Conservation (phyloP, 2,888 invertebrate genomes). For the Allygus modestus region DNA sequence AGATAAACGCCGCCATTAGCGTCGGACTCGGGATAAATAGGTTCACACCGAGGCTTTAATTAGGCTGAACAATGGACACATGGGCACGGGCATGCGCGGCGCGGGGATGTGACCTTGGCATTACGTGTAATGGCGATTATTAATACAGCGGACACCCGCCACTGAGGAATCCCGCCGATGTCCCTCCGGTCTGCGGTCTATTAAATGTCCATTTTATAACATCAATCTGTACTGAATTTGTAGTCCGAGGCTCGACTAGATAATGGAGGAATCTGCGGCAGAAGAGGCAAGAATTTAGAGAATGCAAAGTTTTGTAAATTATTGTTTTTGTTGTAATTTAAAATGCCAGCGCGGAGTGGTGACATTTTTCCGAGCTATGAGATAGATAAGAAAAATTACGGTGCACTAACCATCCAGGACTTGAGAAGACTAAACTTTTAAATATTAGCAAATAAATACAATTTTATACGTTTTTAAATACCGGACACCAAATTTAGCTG, state of each 20-base stretch:
- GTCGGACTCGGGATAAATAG: conserved; percentile 22
- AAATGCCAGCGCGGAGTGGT: neutral
- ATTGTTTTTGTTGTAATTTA: conserved; percentile 25
- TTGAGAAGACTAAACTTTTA: no score
- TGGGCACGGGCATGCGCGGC: conserved; percentile 5
- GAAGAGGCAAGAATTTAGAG: neutral
- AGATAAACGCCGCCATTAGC: conserved; percentile 37
- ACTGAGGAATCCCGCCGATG: conserved; percentile 11
- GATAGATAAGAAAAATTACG: no score
- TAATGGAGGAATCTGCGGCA: neutral
- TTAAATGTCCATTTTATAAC: conserved; percentile 4
- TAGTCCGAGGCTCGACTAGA: neutral
- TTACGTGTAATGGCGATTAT: neutral
- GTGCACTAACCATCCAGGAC: no score
- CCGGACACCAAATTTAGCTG: no score
- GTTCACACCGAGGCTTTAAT: conserved; percentile 33
- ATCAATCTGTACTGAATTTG: conserved; percentile 1
- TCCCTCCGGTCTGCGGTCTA: neutral
- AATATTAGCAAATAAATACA: no score
- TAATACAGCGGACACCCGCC: conserved; percentile 14
- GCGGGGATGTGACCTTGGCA: neutral
- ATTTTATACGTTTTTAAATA: no score
- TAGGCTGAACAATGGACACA: conserved; percentile 17
- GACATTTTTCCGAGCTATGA: neutral
- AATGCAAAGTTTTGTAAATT: neutral